A percentile compares a stretch with the other conserved stretches of the same genome.
These are phyloP conservation scores for Biston betularia DNA, from an alignment of 2,888 invertebrate species.

Conservation along the genomic window DNA sequence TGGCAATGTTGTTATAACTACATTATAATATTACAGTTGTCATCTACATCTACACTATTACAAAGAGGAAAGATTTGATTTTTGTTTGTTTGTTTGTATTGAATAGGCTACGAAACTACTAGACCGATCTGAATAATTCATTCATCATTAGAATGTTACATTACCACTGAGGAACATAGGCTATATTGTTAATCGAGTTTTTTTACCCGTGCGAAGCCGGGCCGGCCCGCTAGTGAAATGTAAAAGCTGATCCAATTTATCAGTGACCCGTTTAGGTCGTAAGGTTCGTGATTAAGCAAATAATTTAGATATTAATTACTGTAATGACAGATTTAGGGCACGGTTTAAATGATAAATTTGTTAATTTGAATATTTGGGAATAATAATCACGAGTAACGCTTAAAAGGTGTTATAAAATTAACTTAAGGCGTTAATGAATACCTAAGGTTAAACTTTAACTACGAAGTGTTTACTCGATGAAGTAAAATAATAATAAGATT, in stretches of 20 bases:
- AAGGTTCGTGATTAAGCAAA: slow-evolving; percentile 18
- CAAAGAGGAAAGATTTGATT: no score
- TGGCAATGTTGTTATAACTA: no score
- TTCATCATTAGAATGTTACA: no score
- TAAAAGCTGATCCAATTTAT: slow-evolving; percentile 26
- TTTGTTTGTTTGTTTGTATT: no score
- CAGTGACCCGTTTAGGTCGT: slow-evolving; percentile 20
- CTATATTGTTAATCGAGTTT: no score
- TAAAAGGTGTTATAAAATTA: not conserved
- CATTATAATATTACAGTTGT: no score
- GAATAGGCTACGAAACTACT: no score
- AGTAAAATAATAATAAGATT: not conserved
- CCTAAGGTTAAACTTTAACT: not conserved
- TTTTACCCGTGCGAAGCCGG: no score
- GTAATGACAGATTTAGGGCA: slow-evolving; percentile 2
- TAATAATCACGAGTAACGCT: slow-evolving; percentile 3
- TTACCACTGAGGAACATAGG: no score
- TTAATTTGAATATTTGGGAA: slow-evolving; percentile 11
- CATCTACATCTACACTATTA: no score
- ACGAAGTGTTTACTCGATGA: not conserved
- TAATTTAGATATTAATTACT: slow-evolving; percentile 29
- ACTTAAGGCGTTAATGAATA: not conserved
- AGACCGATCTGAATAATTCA: no score
- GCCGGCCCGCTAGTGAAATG: no score
- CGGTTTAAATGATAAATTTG: not conserved